Percentiles rank a stretch among this genome's conserved stretches.
Evolutionary conservation across 2,888 invertebrate species (phyloP).

Genomic region (Chorisops tibialis): DNA sequence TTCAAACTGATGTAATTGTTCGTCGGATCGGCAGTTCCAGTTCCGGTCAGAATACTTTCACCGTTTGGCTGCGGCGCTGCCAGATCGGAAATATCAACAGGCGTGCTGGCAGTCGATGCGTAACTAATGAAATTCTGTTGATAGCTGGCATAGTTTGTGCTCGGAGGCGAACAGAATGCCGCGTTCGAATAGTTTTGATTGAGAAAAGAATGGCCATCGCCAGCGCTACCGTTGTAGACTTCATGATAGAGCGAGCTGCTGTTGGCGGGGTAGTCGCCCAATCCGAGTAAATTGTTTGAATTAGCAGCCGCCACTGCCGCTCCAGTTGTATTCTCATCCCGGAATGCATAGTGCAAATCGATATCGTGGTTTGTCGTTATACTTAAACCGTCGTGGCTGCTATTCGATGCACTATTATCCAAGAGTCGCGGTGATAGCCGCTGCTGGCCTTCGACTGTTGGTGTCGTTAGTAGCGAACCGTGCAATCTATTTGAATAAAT

Average conservation of each 20-base stretch:
- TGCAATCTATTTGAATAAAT: conserved; percentile 4
- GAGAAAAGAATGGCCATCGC: conserved; percentile 26
- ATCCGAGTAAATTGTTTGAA: conserved; percentile 5
- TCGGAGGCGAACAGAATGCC: conserved; percentile 1
- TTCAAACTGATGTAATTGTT: conserved; percentile 44
- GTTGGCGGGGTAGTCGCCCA: conserved; percentile 15
- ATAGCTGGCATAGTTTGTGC: conserved; percentile 13
- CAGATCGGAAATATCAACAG: not conserved
- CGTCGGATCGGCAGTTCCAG: not conserved
- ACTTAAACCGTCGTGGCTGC: not conserved
- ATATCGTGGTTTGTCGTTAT: conserved; percentile 25
- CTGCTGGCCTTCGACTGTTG: too few species aligned
- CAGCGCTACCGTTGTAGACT: conserved; percentile 16
- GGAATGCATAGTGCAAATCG: conserved; percentile 35
- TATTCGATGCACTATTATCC: not conserved
- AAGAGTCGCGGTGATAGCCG: too few species aligned
- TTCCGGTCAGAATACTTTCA: conserved; percentile 8
- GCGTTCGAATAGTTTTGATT: conserved; percentile 13
- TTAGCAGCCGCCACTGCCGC: not conserved
- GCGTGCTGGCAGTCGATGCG: not conserved
- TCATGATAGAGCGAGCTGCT: conserved; percentile 26
- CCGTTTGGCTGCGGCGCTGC: not conserved
- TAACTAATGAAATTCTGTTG: conserved; percentile 29
- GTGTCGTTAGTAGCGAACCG: not conserved
- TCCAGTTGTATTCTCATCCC: conserved; percentile 29